These are phyloP conservation scores for Chionoecetes opilio DNA, from an alignment of 1,140 invertebrate species.

Conservation along the genomic window DNA sequence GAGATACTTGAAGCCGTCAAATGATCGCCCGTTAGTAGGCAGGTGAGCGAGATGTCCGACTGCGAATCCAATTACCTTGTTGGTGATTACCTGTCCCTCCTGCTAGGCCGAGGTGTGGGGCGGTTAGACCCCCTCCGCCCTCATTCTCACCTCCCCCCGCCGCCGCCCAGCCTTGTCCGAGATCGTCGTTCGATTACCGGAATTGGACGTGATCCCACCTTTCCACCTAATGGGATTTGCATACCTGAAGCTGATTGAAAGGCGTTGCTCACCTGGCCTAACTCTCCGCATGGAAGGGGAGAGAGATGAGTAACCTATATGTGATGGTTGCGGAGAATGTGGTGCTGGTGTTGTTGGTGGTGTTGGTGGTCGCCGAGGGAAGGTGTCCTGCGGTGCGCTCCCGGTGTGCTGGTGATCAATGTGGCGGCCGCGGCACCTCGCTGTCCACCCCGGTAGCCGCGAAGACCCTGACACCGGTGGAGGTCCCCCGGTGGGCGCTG, in stretches of 20 bases:
- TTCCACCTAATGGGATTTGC: slow-evolving; percentile 48
- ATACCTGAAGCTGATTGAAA: slow-evolving; percentile 17
- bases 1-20: slow-evolving; percentile 68
- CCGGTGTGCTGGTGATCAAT: slow-evolving; percentile 18
- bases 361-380: not conserved
- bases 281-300: not conserved
- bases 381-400: not conserved
- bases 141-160: not conserved
- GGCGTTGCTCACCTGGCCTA: slow-evolving; percentile 20
- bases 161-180: slow-evolving; percentile 12
- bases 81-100: slow-evolving; percentile 67
- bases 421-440: not conserved
- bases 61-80: slow-evolving; percentile 73
- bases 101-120: slow-evolving; percentile 44
- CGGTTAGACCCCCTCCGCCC: not conserved
- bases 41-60: slow-evolving; percentile 59
- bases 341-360: not conserved
- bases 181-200: slow-evolving; percentile 40
- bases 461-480: not conserved
- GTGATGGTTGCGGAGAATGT: not conserved
- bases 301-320: not conserved
- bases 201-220: slow-evolving; percentile 35
- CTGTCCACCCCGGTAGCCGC: slow-evolving; percentile 44
- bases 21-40: slow-evolving; percentile 65
- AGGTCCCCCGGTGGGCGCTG: not conserved